Evolutionary conservation across 2,797 vertebrate species (phyloP), one percentile per base, ranked within the genome.

Genomic region (Platyrinchus mystaceus): DNA sequence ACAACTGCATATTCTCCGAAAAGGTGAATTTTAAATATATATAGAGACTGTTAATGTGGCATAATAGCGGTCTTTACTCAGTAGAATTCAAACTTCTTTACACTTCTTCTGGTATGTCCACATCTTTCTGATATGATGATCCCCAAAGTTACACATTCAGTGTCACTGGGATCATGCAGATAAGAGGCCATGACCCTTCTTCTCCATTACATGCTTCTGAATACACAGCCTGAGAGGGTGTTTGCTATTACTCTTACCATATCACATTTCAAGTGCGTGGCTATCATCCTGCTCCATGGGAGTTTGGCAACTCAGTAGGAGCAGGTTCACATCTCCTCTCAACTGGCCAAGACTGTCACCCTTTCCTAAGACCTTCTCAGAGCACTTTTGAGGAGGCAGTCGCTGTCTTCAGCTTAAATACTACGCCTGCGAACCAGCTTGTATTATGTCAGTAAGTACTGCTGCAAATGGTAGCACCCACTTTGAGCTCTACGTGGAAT

Each of bases 221-320:
- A 70, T 30, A 82, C 27, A 49, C 69, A 76, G 80, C 76, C 81
- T 90, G 76, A 79, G 88, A 94, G 64, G 88, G 73, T 53, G 93
- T 83, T 75, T 91, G 64, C 81, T 81, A 44, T 56, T 90, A 84
- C 73, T 95, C 78, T 77, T 68, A 53, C 34, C 5, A 2, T 92
- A 92, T 82, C 95, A 64, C 76, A 56, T 95, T 95, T 93, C 95
- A 95, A 80, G 69, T 32, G 60, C 46, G 17, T n/a, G 76, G 91
- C 79, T 90, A 70, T 79, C 70, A 86, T 34, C 67, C 84, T 91
- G 78, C 92, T 93, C 53, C 73, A 78, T 6, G 24, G 77, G 69
- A 78, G n/a, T 79, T 2, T 86, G 80, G 87, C 83, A 93, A 41
- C 36, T 91, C 76, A 84, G 37, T 30, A 85, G 49, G 39, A 85